Conservation (phyloP, 1,140 invertebrate genomes). For the Drosophila arawakana region DNA sequence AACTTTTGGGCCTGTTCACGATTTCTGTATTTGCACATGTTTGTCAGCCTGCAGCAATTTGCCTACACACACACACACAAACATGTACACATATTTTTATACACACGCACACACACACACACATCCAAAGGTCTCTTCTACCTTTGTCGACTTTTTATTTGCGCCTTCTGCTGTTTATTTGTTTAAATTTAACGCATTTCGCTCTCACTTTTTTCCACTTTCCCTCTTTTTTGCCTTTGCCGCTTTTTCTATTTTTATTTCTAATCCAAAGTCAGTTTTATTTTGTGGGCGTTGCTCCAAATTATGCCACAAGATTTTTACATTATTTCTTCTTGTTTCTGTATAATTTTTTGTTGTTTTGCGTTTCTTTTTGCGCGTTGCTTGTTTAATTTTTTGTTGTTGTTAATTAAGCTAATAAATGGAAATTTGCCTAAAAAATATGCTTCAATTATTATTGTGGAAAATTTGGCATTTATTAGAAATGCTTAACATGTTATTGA, state of each 20-base stretch:
- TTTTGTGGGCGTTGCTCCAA: slow-evolving; percentile 33
- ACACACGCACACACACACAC: not conserved
- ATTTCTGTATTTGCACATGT: slow-evolving; percentile 50
- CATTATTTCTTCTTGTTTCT: slow-evolving; percentile 9
- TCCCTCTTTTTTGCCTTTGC: slow-evolving; percentile 25
- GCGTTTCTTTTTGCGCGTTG: not conserved
- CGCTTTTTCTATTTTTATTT: slow-evolving; percentile 37
- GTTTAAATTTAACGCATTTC: slow-evolving; percentile 77
- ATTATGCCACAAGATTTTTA: slow-evolving; percentile 35
- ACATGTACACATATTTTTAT: slow-evolving; percentile 22
- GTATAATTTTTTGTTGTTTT: slow-evolving; percentile 1
- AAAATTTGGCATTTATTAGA: too few relatives aligned
- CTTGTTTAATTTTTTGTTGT: not conserved
- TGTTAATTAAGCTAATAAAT: slow-evolving; percentile 26
- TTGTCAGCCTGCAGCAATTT: slow-evolving; percentile 59
- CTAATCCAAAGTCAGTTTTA: slow-evolving; percentile 38
- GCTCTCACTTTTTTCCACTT: not conserved
- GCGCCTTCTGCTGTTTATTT: slow-evolving; percentile 76
- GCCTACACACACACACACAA: slow-evolving; percentile 11
- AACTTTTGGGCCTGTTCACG: slow-evolving; percentile 59
- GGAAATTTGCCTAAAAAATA: slow-evolving; percentile 4
- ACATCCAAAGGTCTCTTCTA: slow-evolving; percentile 4
- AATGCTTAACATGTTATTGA: too few relatives aligned
- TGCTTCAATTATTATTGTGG: not conserved
- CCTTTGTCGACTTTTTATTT: slow-evolving; percentile 63